phyloP scores from a whole-genome alignment of 2,888 invertebrate species.

The Pharmacophagus antenor region DNA sequence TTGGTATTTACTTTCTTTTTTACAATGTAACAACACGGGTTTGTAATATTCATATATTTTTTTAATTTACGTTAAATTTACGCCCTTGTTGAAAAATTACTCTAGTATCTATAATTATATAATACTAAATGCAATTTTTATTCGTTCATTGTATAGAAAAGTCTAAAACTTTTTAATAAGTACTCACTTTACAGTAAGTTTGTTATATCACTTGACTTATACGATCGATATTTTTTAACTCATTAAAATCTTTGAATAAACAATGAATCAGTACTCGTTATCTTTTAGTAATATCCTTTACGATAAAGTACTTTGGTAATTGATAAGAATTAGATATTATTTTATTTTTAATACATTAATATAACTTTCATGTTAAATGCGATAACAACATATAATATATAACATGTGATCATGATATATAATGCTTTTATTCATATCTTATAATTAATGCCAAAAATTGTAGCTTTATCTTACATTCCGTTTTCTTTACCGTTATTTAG shows the following conservation, averaged over 20 bases:
- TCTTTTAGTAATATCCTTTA: not conserved
- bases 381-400: too few species aligned
- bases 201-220: not conserved
- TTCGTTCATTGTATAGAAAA: too few species aligned
- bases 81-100: too few species aligned
- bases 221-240: conserved; percentile 2
- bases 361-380: not conserved
- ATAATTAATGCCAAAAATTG: not conserved
- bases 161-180: too few species aligned
- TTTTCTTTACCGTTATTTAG: not conserved
- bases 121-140: too few species aligned
- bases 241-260: conserved; percentile 5
- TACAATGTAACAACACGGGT: too few species aligned
- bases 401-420: too few species aligned
- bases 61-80: too few species aligned
- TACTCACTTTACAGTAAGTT: not conserved
- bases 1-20: too few species aligned
- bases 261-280: not conserved
- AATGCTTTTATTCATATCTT: not conserved
- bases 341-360: not conserved
- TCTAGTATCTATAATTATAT: too few species aligned
- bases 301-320: not conserved
- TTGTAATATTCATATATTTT: too few species aligned
- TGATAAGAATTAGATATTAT: not conserved
- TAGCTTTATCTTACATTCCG: not conserved